Base-by-base conservation (phyloP, 2,888 invertebrate species). In the Dinocampus coccinellae region DNA sequence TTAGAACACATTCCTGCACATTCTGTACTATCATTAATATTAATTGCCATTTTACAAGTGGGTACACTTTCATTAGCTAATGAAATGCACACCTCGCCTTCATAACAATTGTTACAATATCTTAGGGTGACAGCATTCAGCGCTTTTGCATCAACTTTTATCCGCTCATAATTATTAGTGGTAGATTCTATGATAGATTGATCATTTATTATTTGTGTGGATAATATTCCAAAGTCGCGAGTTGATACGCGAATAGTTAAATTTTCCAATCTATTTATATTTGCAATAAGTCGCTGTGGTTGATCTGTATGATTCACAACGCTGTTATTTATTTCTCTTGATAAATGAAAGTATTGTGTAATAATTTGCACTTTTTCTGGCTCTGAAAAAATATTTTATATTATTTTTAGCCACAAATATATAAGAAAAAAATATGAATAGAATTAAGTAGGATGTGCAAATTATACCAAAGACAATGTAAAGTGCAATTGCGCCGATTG, bases 41-140 rank as follows among this genome's bases (percentile, higher is more conserved):
- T 92, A 20, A 86, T 79, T 6, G 90, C 88, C 47, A 82, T 81
- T 79, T 89, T 89, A 82, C 92, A 92, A 60, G 89, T 87, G 3
- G 92, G 90, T 60, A 90, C 90, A 62, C 90, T 90, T 80, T 90
- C 92, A 77, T 88, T 90, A 78, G 90, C 90, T 77, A 91, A 89
- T 63, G 92, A 90, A 85, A 92, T 91, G 87, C 92, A 92, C 73
- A 92, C 91, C 87, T 92, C 91, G 4, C 76, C 81, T 22, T 73
- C 20, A 58, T 81, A 70, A 68, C 87, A 87, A 69, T 86, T 85
- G 77, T 82, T 82, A 78, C 87, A 87, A 70, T 84, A 80, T 68
- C 87, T 81, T n/a, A 13, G 2, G 4, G 55, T n/a, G 3, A 13
- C 1, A 11, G 22, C 81, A 2, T 24, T 55, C 55, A 26, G 11